Percentiles rank a stretch among this genome's conserved stretches.
phyloP scores from a whole-genome alignment of 92 coral and sea anemone species.

The Pocillopora grandis region DNA sequence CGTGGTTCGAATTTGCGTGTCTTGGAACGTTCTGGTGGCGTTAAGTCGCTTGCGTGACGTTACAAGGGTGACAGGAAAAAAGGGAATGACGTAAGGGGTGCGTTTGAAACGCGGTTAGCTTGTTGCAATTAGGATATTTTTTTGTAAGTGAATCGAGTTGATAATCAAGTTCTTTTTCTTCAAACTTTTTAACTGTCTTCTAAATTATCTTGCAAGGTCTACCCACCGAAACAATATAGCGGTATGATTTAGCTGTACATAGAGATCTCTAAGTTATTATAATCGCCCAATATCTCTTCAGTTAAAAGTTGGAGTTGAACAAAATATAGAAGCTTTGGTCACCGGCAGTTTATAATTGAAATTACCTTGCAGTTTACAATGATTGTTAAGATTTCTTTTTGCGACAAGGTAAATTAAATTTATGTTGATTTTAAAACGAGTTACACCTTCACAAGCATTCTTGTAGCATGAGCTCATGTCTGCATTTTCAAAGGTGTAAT shows the following conservation, averaged over 20 bases:
- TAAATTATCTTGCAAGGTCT: not conserved
- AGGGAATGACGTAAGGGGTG: too few species aligned
- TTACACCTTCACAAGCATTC: slow-evolving; percentile 8
- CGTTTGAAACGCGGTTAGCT: too few species aligned
- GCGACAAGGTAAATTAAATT: slow-evolving; percentile 6
- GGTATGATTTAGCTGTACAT: slow-evolving; percentile 40
- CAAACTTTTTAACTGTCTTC: slow-evolving; percentile 21
- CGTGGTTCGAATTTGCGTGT: too few species aligned
- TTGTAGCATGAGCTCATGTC: not conserved
- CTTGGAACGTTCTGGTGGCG: too few species aligned
- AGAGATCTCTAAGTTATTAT: slow-evolving; percentile 41
- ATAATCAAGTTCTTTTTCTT: not conserved
- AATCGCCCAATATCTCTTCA: slow-evolving; percentile 25
- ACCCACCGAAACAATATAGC: not conserved
- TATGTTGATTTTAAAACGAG: not conserved
- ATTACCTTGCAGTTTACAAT: not conserved
- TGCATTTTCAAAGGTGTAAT: not conserved
- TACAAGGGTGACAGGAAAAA: too few species aligned
- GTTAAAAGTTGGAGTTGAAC: slow-evolving; percentile 9
- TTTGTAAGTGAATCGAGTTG: not conserved
- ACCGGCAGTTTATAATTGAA: slow-evolving; percentile 14
- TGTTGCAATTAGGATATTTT: not conserved
- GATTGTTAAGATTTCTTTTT: not conserved
- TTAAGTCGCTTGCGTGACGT: too few species aligned
- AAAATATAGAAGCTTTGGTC: slow-evolving; percentile 21